A percentile compares a stretch with the other conserved stretches of the same genome.
Evolutionary conservation across 2,113 vertebrate genomes (phyloP).

Genomic region (Gopherus flavomarginatus): DNA sequence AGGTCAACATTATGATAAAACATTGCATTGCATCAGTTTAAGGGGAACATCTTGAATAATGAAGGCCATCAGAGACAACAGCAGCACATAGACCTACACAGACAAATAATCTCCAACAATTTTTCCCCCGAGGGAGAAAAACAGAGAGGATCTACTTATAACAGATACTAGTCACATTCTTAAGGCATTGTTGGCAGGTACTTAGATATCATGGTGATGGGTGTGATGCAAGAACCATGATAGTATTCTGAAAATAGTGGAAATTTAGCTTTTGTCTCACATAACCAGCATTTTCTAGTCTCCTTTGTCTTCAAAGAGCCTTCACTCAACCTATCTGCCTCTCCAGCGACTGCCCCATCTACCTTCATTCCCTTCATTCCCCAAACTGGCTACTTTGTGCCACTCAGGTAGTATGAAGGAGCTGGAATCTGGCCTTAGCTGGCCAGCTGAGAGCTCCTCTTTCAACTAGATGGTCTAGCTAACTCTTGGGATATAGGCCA

Average conservation of each 20-base stretch:
- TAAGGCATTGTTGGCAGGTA: not conserved
- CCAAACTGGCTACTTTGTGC: not conserved
- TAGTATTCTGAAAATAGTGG: not conserved
- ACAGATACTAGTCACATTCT: not conserved
- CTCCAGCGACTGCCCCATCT: not conserved
- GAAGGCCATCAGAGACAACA: not conserved
- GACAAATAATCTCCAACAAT: not conserved
- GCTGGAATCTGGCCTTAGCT: not conserved
- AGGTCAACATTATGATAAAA: not conserved
- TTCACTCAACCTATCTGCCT: not conserved
- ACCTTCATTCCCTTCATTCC: not conserved
- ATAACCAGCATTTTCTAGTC: not conserved
- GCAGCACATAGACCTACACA: not conserved
- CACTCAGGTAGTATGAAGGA: not conserved
- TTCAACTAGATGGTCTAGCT: not conserved
- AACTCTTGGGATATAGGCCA: not conserved
- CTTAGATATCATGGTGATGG: not conserved
- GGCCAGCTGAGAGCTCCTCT: not conserved
- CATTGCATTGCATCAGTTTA: not conserved
- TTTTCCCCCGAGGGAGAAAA: not conserved
- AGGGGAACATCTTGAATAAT: not conserved
- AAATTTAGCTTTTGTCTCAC: not conserved
- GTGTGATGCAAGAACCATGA: not conserved
- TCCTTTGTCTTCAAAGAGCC: not conserved
- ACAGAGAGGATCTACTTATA: not conserved